Evolutionary conservation across 1,140 invertebrate genomes (phyloP), one percentile per base, ranked within the genome.

Genomic region (Ceratina japonica): DNA sequence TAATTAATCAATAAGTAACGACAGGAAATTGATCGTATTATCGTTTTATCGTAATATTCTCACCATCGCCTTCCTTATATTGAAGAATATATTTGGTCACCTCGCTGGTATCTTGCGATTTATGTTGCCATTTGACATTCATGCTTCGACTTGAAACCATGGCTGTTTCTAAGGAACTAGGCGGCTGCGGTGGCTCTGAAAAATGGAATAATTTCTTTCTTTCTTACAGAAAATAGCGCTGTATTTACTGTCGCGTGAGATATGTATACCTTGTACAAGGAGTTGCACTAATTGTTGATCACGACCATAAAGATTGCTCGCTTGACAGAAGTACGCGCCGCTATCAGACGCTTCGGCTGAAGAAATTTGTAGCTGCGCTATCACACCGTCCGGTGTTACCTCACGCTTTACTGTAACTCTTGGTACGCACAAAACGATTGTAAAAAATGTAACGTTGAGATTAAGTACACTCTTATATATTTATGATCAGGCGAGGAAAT

Each of bases 201-300:
- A 0, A 56, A 68, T 4, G 15, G 27, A 31, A 68, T 68, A 13
- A 31, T 44, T 44, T 15, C 13, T 0, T 22, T 54, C 10, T 44
- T 44, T 44, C 37, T 44, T 44, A 0, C 10, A 44, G 5, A 7
- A 44, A 44, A 10, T 44, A 44, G 37, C 37, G 37, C 37, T 44
- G 16, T 52, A 3, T n/a, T 49, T 15, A 1, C 24, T 8, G 2
- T 22, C 10, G n/a, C n/a, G 59, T 8, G 5, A 51, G 16, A 8
- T 69, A 58, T 75, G 24, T n/a, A 31, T 78, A 96, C 95, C 95
- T 94, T 97, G 96, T 0, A 98, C 97, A 69, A 96, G 93, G 12
- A 98, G 91, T 86, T 97, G 95, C 51, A 97, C 96, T 49, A 95
- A 92, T 85, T 97, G 96, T 87, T 97, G 96, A 89, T 97, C 97